Percentiles rank a stretch among this genome's conserved stretches.
Conservation (phyloP, 1,140 invertebrate species). For the Drosophila chauvacae region DNA sequence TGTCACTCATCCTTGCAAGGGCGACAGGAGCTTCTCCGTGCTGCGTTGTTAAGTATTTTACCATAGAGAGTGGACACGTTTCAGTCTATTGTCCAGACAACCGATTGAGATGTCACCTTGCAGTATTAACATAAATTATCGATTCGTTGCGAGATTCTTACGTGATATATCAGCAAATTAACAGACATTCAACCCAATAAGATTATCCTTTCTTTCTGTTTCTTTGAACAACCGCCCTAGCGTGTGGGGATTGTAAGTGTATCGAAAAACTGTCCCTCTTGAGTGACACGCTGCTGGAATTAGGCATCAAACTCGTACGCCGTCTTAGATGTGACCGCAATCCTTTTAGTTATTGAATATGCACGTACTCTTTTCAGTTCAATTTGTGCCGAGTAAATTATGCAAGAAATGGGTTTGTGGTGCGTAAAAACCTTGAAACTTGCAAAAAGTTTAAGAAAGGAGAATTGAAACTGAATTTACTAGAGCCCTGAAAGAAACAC, state of each 20-base stretch:
- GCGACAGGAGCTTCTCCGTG: constrained; percentile 10
- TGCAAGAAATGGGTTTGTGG: background rate
- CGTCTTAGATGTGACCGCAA: constrained; percentile 63
- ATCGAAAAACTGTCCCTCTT: constrained; percentile 22
- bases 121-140: constrained; percentile 68
- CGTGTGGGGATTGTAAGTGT: constrained; percentile 12
- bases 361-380: constrained; percentile 34
- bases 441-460: background rate
- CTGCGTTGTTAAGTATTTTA: constrained; percentile 46
- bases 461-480: background rate
- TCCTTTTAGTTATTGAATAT: constrained; percentile 21
- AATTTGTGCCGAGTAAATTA: background rate
- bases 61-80: constrained; percentile 55
- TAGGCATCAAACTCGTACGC: constrained; percentile 26
- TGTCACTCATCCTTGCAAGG: constrained; percentile 7
- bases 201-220: constrained; percentile 54
- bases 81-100: constrained; percentile 6
- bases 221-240: constrained; percentile 52
- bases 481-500: background rate
- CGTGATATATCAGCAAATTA: constrained; percentile 78
- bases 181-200: constrained; percentile 52
- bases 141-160: constrained; percentile 62
- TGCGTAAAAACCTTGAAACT: background rate
- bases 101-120: constrained; percentile 77
- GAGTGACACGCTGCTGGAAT: constrained; percentile 59